Evolutionary conservation across 2,113 vertebrate species (phyloP), one percentile per base, ranked within the genome.

Genomic region (Vireo altiloquus): DNA sequence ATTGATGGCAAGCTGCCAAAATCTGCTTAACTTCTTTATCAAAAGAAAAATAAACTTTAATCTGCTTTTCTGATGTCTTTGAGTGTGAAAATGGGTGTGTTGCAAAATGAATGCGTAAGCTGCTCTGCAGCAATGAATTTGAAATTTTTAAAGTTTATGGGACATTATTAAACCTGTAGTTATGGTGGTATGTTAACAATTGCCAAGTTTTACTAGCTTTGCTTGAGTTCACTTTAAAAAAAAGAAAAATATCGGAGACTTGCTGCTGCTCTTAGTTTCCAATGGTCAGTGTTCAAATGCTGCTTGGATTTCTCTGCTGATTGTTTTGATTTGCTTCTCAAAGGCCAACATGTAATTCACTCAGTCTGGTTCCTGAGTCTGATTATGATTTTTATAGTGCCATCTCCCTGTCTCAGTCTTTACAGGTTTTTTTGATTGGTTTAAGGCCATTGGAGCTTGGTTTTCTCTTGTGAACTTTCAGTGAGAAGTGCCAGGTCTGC

Each of bases 41-140:
- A 87, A 91, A 95, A 96, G 93, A 74, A 95, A 95, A 96, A 93
- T 87, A 96, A 96, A 89, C 94, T 75, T 87, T 92, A 68, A 94
- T 91, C 89, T 95, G 42, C 71, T 94, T 95, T 95, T 96, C 76
- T 96, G 90, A 84, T 93, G 86, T 93, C 72, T 90, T 75, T 75
- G 92, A 96, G 95, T 95, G 92, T 93, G 94, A 95, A 96, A 96
- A 90, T 35, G 72, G 82, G 81, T 64, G 72, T 83, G 69, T 81
- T 94, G 86, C 88, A 83, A 96, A 89, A 71, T 0, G 3, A 95
- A 72, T 9, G 27, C 37, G 39, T 63, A 88, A 91, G 63, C 49
- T 82, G 82, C 65, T 89, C 63, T 4, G 15, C 37, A 57, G 82
- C 75, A 95, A 91, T 82, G 76, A 80, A 80, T 76, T 94, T 84